phyloP scores from a whole-genome alignment of 2,888 invertebrate genomes.

The Thumatha senex region DNA sequence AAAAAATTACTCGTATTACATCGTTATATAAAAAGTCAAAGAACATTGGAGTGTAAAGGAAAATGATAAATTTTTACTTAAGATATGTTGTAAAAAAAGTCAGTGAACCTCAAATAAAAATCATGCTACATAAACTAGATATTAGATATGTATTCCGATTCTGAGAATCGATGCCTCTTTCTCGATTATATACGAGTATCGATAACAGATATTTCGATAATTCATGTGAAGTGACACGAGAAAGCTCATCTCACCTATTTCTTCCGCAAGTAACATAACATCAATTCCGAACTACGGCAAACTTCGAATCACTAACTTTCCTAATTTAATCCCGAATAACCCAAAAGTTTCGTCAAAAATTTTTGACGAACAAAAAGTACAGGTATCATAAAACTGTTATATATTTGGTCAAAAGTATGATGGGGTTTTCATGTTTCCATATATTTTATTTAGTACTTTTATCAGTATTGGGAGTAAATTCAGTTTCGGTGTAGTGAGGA shows the following conservation, averaged over 20 bases:
- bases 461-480: conserved; percentile 8
- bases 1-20: too few species aligned
- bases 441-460: conserved; percentile 9
- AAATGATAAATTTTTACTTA: too few species aligned
- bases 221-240: not conserved
- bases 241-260: conserved; percentile 1
- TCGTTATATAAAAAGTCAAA: too few species aligned
- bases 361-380: conserved; percentile 19
- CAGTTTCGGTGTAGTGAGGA: conserved; percentile 1
- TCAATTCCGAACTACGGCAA: conserved; percentile 23
- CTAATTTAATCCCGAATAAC: conserved; percentile 38
- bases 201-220: conserved; percentile 1
- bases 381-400: conserved; percentile 7
- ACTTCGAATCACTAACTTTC: conserved; percentile 25
- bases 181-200: not conserved
- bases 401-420: conserved; percentile 20
- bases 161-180: too few species aligned
- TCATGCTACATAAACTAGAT: too few species aligned
- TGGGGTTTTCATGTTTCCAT: conserved; percentile 33
- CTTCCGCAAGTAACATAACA: conserved; percentile 27
- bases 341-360: conserved; percentile 33
- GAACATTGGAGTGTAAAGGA: too few species aligned
- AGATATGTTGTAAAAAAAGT: too few species aligned
- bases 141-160: too few species aligned
- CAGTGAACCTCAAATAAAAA: too few species aligned